Evolutionary conservation across 2,113 vertebrate species (phyloP).

Genomic region (Solea solea): DNA sequence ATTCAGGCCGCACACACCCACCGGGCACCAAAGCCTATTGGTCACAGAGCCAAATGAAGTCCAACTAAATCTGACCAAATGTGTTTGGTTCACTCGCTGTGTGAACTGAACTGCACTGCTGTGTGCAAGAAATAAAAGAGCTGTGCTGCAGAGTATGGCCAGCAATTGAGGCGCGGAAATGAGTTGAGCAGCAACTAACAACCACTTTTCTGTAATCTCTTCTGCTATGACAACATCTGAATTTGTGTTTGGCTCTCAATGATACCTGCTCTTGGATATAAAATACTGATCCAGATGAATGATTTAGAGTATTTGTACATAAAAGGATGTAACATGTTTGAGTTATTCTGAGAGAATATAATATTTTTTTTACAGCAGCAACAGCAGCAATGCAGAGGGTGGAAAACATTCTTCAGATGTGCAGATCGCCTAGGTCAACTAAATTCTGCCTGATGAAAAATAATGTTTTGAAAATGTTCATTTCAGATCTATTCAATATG

Average conservation of each 20-base stretch:
- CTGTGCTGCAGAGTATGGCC: background rate
- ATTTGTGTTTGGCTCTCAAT: background rate
- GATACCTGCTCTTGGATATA: too few relatives aligned
- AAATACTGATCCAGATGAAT: too few relatives aligned
- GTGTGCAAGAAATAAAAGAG: constrained; percentile 18
- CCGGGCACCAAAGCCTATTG: constrained; percentile 44
- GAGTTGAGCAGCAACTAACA: constrained; percentile 10
- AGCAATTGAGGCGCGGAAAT: constrained; percentile 18
- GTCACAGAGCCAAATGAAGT: constrained; percentile 54
- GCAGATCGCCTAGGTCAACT: too few relatives aligned
- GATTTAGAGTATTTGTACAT: too few relatives aligned
- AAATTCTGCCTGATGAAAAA: too few relatives aligned
- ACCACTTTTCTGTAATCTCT: background rate
- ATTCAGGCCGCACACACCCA: constrained; percentile 31
- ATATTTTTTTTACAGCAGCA: too few relatives aligned
- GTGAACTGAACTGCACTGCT: constrained; percentile 28
- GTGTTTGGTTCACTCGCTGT: constrained; percentile 40
- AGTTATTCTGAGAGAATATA: too few relatives aligned
- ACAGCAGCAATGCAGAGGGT: too few relatives aligned
- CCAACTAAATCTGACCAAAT: constrained; percentile 54
- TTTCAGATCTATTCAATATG: too few relatives aligned
- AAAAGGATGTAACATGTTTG: too few relatives aligned
- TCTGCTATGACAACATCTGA: background rate
- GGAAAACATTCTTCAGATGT: too few relatives aligned
- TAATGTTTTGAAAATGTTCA: too few relatives aligned